Percentiles rank a stretch among this genome's conserved stretches.
These are phyloP conservation scores for Jaculus jaculus DNA, from an alignment of 2,113 vertebrate genomes.

Conservation along the genomic window DNA sequence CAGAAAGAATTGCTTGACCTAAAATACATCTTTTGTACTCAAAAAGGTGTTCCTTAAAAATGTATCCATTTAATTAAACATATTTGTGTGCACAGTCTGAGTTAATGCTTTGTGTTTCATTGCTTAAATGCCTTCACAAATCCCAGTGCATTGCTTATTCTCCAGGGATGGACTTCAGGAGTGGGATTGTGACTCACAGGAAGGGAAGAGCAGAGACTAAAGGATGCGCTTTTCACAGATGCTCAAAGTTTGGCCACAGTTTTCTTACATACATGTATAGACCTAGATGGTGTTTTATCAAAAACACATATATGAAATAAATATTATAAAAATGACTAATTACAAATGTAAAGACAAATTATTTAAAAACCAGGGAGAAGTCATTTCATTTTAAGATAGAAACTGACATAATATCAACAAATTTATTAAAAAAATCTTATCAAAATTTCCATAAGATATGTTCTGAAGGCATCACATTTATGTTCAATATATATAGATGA, in stretches of 20 bases:
- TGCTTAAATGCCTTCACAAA: background rate
- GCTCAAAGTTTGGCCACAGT: conserved; percentile 14
- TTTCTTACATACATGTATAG: background rate
- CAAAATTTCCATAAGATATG: background rate
- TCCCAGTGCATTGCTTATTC: background rate
- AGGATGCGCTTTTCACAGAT: background rate
- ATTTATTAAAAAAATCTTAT: background rate
- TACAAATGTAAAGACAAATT: conserved; percentile 20
- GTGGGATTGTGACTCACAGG: background rate
- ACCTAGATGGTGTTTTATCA: background rate
- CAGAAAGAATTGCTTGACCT: background rate
- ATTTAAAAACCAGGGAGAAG: conserved; percentile 14
- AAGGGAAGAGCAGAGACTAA: background rate
- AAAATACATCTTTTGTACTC: background rate
- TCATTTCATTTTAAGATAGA: conserved; percentile 16
- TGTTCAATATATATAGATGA: background rate
- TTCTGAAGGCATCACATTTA: conserved; percentile 30
- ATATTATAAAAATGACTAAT: conserved; percentile 12
- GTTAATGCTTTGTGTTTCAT: background rate
- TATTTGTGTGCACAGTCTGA: background rate
- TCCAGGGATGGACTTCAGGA: background rate
- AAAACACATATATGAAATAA: conserved; percentile 53
- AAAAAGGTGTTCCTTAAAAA: background rate
- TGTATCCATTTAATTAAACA: background rate
- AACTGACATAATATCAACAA: background rate